phyloP scores from a whole-genome alignment of 2,888 invertebrate species.

The Lacanobia wlatinum region DNA sequence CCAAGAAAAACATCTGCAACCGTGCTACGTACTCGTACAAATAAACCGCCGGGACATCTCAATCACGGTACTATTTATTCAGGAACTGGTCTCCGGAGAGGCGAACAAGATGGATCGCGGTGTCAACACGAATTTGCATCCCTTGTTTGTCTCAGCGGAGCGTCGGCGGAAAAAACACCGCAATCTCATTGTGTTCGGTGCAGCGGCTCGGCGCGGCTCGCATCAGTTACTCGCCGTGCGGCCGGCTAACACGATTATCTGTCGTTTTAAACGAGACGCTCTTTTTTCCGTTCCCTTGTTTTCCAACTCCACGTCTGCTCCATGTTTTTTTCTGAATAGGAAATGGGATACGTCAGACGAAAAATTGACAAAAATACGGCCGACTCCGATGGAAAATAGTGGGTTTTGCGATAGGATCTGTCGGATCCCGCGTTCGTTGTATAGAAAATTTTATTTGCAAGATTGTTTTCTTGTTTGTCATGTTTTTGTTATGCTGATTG shows the following conservation, averaged over 20 bases:
- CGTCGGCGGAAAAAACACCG: slow-evolving; percentile 88
- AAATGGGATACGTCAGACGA: slow-evolving; percentile 90
- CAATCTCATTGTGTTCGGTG: slow-evolving; percentile 89
- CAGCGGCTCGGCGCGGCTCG: slow-evolving; percentile 78
- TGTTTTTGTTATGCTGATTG: slow-evolving; percentile 65
- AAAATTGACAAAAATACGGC: slow-evolving; percentile 90
- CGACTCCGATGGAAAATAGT: slow-evolving; percentile 87
- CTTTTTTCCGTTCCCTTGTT: slow-evolving; percentile 90
- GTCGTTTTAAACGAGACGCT: slow-evolving; percentile 88
- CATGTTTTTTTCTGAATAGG: slow-evolving; percentile 89
- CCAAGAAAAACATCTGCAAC: slow-evolving; percentile 80
- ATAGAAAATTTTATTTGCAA: slow-evolving; percentile 82
- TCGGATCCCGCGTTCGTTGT: slow-evolving; percentile 77
- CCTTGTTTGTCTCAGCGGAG: slow-evolving; percentile 89
- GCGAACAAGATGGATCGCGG: slow-evolving; percentile 90
- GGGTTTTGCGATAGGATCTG: slow-evolving; percentile 88
- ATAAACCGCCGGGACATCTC: slow-evolving; percentile 83
- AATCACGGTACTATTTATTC: slow-evolving; percentile 88
- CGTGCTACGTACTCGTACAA: slow-evolving; percentile 80
- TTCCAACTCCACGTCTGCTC: slow-evolving; percentile 89
- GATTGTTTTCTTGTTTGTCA: slow-evolving; percentile 84
- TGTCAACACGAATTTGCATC: slow-evolving; percentile 91
- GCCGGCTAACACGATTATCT: slow-evolving; percentile 90
- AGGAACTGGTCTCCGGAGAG: slow-evolving; percentile 87
- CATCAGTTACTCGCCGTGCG: slow-evolving; percentile 89